Conservation (phyloP, 2,797 vertebrate genomes). For the Propithecus perrieri region DNA sequence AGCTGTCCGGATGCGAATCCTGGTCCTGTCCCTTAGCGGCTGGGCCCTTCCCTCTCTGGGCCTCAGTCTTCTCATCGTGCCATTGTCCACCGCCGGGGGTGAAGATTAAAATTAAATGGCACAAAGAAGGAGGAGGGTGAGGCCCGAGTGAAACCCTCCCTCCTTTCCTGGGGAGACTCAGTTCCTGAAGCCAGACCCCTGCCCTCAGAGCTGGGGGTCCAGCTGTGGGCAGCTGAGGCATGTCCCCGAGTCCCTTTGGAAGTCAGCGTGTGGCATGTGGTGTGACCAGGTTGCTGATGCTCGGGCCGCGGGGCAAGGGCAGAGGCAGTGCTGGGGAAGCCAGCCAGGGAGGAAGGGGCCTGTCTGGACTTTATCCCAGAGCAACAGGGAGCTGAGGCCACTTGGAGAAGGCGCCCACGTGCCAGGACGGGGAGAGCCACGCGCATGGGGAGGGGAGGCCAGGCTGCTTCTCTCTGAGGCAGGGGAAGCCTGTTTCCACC, state of each 20-base stretch:
- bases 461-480: neutral
- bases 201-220: neutral
- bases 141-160: fast-evolving
- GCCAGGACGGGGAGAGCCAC: neutral
- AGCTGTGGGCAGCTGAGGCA: neutral
- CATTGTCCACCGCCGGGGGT: neutral
- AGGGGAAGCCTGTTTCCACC: neutral
- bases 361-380: neutral
- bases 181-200: neutral
- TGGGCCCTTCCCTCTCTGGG: neutral
- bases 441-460: neutral
- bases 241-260: fast-evolving
- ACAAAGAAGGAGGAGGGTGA: too few species aligned
- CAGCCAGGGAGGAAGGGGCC: neutral
- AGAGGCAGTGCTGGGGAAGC: neutral
- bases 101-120: neutral
- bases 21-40: neutral
- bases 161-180: neutral
- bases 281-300: neutral
- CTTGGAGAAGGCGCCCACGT: neutral
- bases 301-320: neutral
- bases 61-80: neutral
- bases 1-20: neutral
- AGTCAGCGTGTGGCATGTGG: neutral
- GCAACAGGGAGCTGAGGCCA: neutral